Conservation (phyloP, 2,797 vertebrate genomes). For the Pangasius mekongensis region DNA sequence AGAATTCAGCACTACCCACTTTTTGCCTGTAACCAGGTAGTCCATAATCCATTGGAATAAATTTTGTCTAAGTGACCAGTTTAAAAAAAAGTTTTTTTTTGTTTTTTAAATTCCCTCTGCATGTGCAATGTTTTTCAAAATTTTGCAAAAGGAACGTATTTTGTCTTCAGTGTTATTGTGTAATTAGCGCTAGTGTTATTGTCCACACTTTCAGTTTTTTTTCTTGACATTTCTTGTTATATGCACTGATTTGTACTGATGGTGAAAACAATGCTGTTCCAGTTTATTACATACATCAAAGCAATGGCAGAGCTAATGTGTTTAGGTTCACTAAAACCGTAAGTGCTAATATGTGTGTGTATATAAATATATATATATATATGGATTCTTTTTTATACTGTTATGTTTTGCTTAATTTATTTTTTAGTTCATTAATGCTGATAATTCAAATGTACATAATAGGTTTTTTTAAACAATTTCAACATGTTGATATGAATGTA, state of each 20-base stretch:
- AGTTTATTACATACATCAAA: background rate
- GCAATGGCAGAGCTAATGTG: background rate
- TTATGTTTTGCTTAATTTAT: constrained; percentile 7
- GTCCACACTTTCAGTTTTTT: no score
- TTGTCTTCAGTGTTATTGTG: background rate
- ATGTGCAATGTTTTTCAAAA: background rate
- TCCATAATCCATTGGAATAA: background rate
- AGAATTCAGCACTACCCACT: constrained; percentile 18
- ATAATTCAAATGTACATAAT: background rate
- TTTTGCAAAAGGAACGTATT: background rate
- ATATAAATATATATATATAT: background rate
- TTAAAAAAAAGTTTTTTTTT: background rate
- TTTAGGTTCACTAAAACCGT: background rate
- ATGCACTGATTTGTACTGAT: constrained; percentile 7
- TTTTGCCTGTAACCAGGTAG: background rate
- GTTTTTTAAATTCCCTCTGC: background rate
- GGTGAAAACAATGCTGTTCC: background rate
- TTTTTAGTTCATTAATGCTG: background rate
- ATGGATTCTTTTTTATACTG: background rate
- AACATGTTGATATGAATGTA: constrained; percentile 17
- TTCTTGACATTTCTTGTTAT: background rate
- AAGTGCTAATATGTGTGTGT: background rate
- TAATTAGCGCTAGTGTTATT: background rate
- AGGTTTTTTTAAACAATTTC: background rate
- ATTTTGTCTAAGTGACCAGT: background rate